These are phyloP conservation scores for Ornithoptera alexandrae DNA, from an alignment of 2,888 invertebrate genomes.

Conservation along the genomic window DNA sequence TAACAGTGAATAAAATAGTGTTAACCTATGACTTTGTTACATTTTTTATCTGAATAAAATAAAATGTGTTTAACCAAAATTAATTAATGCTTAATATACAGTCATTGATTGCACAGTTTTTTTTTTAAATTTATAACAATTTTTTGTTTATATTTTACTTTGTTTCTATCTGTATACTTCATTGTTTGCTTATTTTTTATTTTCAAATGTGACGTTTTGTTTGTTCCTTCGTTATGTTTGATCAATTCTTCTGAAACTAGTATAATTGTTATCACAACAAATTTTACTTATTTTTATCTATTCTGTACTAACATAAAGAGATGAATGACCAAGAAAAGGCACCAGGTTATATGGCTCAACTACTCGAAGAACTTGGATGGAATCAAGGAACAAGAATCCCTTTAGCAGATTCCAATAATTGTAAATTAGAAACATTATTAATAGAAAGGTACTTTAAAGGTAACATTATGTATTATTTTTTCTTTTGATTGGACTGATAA, in stretches of 20 bases:
- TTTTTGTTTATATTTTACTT: background rate
- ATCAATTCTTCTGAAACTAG: background rate
- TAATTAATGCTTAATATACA: no score
- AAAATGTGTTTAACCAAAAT: no score
- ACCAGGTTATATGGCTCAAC: slow-evolving; percentile 78
- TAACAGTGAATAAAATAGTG: no score
- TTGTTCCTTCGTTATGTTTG: slow-evolving; percentile 30
- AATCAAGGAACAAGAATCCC: slow-evolving; percentile 88
- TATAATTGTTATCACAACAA: background rate
- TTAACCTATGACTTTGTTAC: no score
- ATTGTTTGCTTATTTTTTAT: slow-evolving; percentile 36
- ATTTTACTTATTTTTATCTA: slow-evolving; percentile 24
- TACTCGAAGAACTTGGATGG: slow-evolving; percentile 86
- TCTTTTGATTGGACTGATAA: background rate
- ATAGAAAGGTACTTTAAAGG: slow-evolving; percentile 55
- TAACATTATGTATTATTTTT: background rate
- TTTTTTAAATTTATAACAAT: no score
- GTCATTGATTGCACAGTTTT: no score
- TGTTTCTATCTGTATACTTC: background rate
- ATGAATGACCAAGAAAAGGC: slow-evolving; percentile 53
- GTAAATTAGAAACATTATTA: slow-evolving; percentile 58
- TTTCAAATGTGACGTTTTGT: slow-evolving; percentile 48
- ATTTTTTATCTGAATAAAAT: no score
- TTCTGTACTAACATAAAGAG: slow-evolving; percentile 32
- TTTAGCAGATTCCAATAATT: slow-evolving; percentile 87